These are phyloP conservation scores for Euwallacea fornicatus DNA, from an alignment of 1,140 invertebrate genomes.

Conservation along the genomic window DNA sequence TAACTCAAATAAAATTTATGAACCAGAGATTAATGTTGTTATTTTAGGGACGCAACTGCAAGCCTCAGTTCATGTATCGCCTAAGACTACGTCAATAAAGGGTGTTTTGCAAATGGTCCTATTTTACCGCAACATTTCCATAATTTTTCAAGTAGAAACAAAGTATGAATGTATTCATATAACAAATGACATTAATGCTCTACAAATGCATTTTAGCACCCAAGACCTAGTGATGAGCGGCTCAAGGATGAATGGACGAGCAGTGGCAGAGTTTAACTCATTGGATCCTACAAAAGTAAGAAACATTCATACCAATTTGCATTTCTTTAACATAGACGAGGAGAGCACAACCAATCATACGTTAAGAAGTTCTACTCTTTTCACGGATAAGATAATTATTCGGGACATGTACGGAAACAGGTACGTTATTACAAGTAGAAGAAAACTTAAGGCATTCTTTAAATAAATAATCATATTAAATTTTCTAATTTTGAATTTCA, in stretches of 20 bases:
- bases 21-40: not conserved
- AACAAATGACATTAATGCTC: not conserved
- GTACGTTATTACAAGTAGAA: constrained; percentile 34
- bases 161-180: constrained; percentile 40
- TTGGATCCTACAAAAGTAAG: constrained; percentile 37
- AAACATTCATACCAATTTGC: constrained; percentile 40
- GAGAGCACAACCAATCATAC: constrained; percentile 35
- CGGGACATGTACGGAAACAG: constrained; percentile 50
- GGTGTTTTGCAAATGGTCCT: constrained; percentile 49
- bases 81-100: constrained; percentile 44
- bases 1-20: constrained; percentile 1
- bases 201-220: constrained; percentile 18
- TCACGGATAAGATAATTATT: constrained; percentile 45
- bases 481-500: not conserved
- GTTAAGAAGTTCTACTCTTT: constrained; percentile 32
- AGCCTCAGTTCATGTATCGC: constrained; percentile 47
- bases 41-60: constrained; percentile 50
- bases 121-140: constrained; percentile 43
- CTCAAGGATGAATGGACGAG: constrained; percentile 43
- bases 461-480: constrained; percentile 7
- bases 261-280: constrained; percentile 42
- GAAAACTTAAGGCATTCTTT: constrained; percentile 3
- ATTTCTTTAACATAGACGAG: constrained; percentile 40
- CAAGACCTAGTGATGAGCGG: constrained; percentile 45
- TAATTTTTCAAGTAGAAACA: constrained; percentile 46